phyloP scores from a whole-genome alignment of 1,140 invertebrate species.

The Zophobas atratus region DNA sequence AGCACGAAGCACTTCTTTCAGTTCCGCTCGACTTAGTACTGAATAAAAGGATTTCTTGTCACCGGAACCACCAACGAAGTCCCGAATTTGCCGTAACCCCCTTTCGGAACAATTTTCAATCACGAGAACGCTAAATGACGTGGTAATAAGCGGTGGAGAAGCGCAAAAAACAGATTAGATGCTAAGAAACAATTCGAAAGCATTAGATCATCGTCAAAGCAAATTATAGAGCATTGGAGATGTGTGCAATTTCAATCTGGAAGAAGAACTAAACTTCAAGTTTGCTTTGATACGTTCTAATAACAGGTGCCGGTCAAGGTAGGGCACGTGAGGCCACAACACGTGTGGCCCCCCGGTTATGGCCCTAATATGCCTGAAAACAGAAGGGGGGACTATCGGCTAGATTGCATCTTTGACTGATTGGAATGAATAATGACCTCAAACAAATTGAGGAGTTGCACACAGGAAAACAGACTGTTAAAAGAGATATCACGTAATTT shows the following conservation, averaged over 20 bases:
- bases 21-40: constrained; percentile 5
- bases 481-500: too few relatives aligned
- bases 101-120: neutral
- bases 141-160: neutral
- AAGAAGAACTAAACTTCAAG: constrained; percentile 13
- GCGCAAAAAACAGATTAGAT: constrained; percentile 21
- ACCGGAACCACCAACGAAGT: neutral
- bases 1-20: neutral
- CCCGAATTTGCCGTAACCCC: neutral
- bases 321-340: constrained; percentile 55
- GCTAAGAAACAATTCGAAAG: constrained; percentile 22
- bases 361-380: constrained; percentile 28
- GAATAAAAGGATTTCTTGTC: neutral
- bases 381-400: constrained; percentile 6
- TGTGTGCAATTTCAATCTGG: constrained; percentile 39
- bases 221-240: constrained; percentile 25
- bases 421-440: constrained; percentile 3
- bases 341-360: constrained; percentile 50
- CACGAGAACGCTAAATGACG: constrained; percentile 3
- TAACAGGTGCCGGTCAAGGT: constrained; percentile 58
- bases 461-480: too few relatives aligned
- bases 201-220: constrained; percentile 32
- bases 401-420: constrained; percentile 31
- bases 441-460: neutral
- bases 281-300: constrained; percentile 44